These are phyloP conservation scores for Nephila pilipes DNA, from an alignment of 1,140 invertebrate genomes.

Conservation along the genomic window DNA sequence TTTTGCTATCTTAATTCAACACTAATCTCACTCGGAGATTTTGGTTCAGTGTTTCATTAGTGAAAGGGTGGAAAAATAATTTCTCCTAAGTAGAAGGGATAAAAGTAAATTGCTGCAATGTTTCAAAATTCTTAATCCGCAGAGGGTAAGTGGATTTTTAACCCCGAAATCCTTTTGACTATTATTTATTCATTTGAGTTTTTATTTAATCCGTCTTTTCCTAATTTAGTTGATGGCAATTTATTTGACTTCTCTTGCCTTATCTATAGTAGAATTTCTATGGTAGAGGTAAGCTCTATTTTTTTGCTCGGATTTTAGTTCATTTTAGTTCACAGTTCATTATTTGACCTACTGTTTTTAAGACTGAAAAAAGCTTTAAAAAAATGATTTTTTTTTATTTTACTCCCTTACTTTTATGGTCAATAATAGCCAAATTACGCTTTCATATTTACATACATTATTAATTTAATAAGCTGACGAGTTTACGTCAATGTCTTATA, in stretches of 20 bases:
- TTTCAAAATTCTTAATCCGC: slow-evolving; percentile 66
- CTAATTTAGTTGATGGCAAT: slow-evolving; percentile 6
- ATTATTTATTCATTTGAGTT: slow-evolving; percentile 60
- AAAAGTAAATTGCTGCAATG: slow-evolving; percentile 57
- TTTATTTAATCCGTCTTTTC: slow-evolving; percentile 32
- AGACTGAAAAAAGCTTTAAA: too few relatives aligned
- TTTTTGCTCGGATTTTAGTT: not conserved
- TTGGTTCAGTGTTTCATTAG: slow-evolving; percentile 52
- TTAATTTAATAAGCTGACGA: too few relatives aligned
- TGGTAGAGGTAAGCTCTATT: not conserved
- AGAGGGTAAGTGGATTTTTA: slow-evolving; percentile 59
- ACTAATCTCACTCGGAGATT: slow-evolving; percentile 36
- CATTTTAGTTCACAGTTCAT: not conserved
- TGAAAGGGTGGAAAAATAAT: slow-evolving; percentile 27
- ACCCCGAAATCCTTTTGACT: slow-evolving; percentile 45
- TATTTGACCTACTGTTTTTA: too few relatives aligned
- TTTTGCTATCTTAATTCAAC: slow-evolving; percentile 32
- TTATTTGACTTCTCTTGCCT: not conserved
- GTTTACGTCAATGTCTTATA: too few relatives aligned
- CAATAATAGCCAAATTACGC: too few relatives aligned
- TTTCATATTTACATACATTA: too few relatives aligned
- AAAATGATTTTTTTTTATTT: too few relatives aligned
- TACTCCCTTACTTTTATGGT: too few relatives aligned
- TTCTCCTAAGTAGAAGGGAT: slow-evolving; percentile 34
- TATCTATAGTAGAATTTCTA: not conserved